phyloP scores from a whole-genome alignment of 23 tunicate genomes.

The Botrylloides violaceus region DNA sequence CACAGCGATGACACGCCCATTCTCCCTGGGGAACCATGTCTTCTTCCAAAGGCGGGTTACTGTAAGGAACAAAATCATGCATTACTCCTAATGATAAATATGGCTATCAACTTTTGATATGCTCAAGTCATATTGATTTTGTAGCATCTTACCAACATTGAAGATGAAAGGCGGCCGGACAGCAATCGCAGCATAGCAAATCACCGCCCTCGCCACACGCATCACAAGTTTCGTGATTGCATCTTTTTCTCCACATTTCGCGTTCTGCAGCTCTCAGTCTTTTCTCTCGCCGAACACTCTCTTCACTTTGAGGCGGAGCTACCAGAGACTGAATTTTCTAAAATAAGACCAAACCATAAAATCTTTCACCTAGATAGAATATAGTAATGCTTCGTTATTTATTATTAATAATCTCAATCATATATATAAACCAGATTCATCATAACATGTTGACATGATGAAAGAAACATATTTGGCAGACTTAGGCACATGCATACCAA shows the following conservation, averaged over 20 bases:
- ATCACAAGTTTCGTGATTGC: slow-evolving; percentile 93
- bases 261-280: slow-evolving; percentile 69
- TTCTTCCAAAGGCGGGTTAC: slow-evolving; percentile 85
- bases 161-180: slow-evolving; percentile 94
- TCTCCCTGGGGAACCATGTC: slow-evolving; percentile 81
- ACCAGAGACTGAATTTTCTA: slow-evolving; percentile 78
- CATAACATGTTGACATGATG: not conserved
- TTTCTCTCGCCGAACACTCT: slow-evolving; percentile 43
- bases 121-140: too few relatives aligned
- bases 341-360: not conserved
- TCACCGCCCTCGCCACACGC: slow-evolving; percentile 99
- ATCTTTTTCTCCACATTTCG: slow-evolving; percentile 80
- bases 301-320: slow-evolving; percentile 86
- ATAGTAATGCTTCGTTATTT: too few relatives aligned
- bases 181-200: slow-evolving; percentile 89
- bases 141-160: slow-evolving; percentile 70
- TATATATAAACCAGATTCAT: too few relatives aligned
- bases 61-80: slow-evolving; percentile 4
- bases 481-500: too few relatives aligned
- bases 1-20: slow-evolving; percentile 94
- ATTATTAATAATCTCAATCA: too few relatives aligned
- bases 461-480: slow-evolving; percentile 1
- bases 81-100: too few relatives aligned
- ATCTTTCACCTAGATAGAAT: not conserved
- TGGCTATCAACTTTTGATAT: too few relatives aligned